Evolutionary conservation across 2,797 vertebrate species (phyloP).

Genomic region (Mionectes olivaceus): DNA sequence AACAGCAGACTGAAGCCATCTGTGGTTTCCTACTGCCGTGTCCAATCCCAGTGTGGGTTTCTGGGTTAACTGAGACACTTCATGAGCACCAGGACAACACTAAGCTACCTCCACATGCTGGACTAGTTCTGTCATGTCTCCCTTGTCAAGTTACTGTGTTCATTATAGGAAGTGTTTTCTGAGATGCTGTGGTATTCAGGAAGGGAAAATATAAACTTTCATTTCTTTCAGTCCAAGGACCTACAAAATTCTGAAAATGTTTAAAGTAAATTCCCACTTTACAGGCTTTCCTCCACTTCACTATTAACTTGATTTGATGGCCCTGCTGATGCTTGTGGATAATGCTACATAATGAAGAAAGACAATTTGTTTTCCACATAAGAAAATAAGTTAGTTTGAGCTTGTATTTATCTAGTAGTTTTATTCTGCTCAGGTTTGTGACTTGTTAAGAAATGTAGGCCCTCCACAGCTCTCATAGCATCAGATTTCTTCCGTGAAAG

Average conservation of each 20-base stretch:
- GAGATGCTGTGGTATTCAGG: neutral
- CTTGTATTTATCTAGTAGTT: neutral
- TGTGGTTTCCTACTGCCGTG: neutral
- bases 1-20: neutral
- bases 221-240: neutral
- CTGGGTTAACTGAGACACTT: neutral
- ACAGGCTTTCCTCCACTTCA: neutral
- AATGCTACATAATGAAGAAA: neutral
- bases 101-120: neutral
- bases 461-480: neutral
- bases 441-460: neutral
- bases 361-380: neutral
- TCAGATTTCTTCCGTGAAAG: neutral
- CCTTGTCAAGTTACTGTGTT: neutral
- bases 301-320: neutral
- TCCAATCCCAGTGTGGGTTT: neutral
- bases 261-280: neutral
- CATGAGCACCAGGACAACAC: neutral
- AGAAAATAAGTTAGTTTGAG: neutral
- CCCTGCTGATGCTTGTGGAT: neutral
- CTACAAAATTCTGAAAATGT: neutral
- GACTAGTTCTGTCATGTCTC: neutral
- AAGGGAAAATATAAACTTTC: neutral
- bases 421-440: neutral
- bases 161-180: neutral